Evolutionary conservation across 2,797 vertebrate species (phyloP).

Genomic region (Propithecus perrieri): DNA sequence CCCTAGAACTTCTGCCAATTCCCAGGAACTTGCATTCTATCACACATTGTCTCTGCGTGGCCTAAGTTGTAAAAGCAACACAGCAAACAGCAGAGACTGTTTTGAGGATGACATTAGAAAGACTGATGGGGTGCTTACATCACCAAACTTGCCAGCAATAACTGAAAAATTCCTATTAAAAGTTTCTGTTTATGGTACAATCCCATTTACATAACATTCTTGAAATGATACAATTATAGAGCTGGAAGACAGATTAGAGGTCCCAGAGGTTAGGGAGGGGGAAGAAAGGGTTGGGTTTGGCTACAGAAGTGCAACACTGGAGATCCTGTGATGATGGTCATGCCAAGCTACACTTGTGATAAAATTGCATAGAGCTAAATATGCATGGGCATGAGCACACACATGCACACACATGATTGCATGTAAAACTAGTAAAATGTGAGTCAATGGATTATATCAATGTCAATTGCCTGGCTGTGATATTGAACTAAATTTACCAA

Average conservation of each 20-base stretch:
- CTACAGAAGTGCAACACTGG: not conserved
- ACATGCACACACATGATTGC: not conserved
- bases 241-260: not conserved
- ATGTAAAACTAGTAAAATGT: not conserved
- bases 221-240: not conserved
- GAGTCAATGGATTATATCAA: not conserved
- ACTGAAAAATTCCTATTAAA: not conserved
- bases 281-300: too few species aligned
- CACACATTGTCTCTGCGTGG: not conserved
- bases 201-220: not conserved
- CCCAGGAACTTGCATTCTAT: not conserved
- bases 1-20: not conserved
- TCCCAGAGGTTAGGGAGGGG: not conserved
- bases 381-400: not conserved
- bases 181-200: not conserved
- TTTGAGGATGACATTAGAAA: not conserved
- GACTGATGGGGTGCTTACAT: not conserved
- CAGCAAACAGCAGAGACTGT: not conserved
- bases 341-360: not conserved
- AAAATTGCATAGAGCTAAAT: not conserved
- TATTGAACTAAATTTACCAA: not conserved
- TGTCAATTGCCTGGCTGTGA: not conserved
- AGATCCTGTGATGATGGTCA: not conserved
- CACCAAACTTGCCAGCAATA: not conserved
- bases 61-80: not conserved